Evolutionary conservation across 2,797 vertebrate species (phyloP), one percentile per base, ranked within the genome.

Genomic region (Phoeniculus purpureus): DNA sequence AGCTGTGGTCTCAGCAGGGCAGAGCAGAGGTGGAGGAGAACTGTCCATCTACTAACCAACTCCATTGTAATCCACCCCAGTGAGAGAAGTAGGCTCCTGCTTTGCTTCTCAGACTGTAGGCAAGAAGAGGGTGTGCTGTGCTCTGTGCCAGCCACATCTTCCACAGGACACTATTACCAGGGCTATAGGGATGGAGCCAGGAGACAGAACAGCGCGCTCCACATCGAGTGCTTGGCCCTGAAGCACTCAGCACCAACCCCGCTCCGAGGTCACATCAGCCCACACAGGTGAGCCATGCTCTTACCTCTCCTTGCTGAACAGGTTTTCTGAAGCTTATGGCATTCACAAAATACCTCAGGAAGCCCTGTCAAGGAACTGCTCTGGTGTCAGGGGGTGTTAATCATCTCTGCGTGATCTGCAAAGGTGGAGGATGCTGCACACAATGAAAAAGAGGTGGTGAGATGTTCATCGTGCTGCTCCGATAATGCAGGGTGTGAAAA

Each of bases 231-330:
- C 48, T n/a, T 26, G 37, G 43, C 51, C 77, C 59, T 25, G 29
- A 40, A 78, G 65, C 0, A 0, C 32, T 0, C 0, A 1, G 48
- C 32, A 56, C 31, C 43, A 11, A 68, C 15, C n/a, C 5, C 18
- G 6, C 21, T 34, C 16, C 0, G 1, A 65, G 59, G 27, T 10
- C 1, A 0, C 61, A 37, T 4, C 1, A 0, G 31, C 61, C 13
- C 55, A 40, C 37, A 29, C 3, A 4, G 64, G 32, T 20, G 47
- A 71, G 60, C 54, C 20, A 15, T 45, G 25, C 37, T 25, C 8
- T 17, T 43, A 17, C n/a, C n/a, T 62, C 43, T 60, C 48, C 47
- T 60, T 3, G 0, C 75, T 81, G 37, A 12, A 4, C 64, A 58
- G 54, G 15, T 19, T 79, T 73, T 60, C 81, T 60, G 45, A 37